Conservation (phyloP, 2,888 invertebrate genomes). For the Agrilus mali region DNA sequence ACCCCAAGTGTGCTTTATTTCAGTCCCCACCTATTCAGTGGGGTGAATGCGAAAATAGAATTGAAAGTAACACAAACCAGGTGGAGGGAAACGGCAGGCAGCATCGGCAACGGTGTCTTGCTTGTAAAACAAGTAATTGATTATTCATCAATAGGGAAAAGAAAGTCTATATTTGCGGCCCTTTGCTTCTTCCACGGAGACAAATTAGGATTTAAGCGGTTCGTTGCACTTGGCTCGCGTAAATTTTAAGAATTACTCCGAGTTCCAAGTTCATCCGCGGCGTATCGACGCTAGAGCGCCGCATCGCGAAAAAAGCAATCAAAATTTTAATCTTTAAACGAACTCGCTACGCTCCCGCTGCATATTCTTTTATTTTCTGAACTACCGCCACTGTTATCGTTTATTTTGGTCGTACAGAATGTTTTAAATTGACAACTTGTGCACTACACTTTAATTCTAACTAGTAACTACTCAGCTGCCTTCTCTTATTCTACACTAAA, state of each 20-base stretch:
- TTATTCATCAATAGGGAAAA: slow-evolving; percentile 36
- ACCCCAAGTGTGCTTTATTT: not conserved
- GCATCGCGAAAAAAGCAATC: not conserved
- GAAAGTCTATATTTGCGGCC: slow-evolving; percentile 25
- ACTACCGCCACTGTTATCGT: too few species aligned
- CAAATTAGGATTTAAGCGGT: slow-evolving; percentile 34
- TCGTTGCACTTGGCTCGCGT: slow-evolving; percentile 27
- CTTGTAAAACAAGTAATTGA: slow-evolving; percentile 37
- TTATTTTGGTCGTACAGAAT: too few species aligned
- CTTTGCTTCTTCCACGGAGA: slow-evolving; percentile 21
- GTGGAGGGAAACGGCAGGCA: slow-evolving; percentile 30
- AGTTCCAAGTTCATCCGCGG: slow-evolving; percentile 3
- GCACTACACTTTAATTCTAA: too few species aligned
- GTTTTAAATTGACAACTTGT: too few species aligned
- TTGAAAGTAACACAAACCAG: slow-evolving; percentile 32
- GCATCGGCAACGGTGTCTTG: slow-evolving; percentile 11
- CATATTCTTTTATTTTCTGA: too few species aligned
- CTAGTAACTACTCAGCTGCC: too few species aligned
- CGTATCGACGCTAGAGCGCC: slow-evolving; percentile 3
- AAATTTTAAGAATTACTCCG: slow-evolving; percentile 25
- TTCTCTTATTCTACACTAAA: too few species aligned
- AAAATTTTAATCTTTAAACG: too few species aligned
- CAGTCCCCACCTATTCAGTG: slow-evolving; percentile 3
- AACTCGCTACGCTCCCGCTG: too few species aligned
- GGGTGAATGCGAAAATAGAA: slow-evolving; percentile 27